phyloP scores from a whole-genome alignment of 2,797 vertebrate genomes.

The Neopelma chrysocephalum region DNA sequence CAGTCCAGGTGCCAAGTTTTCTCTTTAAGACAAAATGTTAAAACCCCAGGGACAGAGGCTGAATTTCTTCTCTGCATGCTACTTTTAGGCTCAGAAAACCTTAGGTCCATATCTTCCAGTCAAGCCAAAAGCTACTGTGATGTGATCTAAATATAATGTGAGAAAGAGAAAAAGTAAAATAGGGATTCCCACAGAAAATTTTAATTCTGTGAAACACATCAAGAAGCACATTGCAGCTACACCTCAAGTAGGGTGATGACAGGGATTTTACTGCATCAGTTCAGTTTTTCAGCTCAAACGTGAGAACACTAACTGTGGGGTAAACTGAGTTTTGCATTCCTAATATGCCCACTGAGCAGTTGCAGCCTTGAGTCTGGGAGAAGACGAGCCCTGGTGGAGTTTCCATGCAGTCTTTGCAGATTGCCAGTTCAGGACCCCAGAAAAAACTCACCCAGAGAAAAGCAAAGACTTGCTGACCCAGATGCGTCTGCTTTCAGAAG shows the following conservation, averaged over 20 bases:
- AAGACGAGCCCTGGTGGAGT: background rate
- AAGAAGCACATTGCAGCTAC: background rate
- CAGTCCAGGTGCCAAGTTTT: constrained; percentile 33
- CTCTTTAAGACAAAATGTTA: background rate
- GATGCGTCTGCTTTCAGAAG: background rate
- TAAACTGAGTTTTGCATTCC: background rate
- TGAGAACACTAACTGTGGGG: background rate
- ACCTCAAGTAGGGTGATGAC: background rate
- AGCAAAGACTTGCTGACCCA: background rate
- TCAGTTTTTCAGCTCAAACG: background rate
- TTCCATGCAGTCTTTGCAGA: background rate
- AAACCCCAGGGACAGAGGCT: background rate
- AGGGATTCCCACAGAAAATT: background rate
- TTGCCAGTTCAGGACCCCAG: background rate
- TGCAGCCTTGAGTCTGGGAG: background rate
- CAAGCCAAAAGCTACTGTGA: background rate
- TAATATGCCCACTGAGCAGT: background rate
- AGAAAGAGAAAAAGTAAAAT: background rate
- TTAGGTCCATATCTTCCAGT: background rate
- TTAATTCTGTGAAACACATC: background rate
- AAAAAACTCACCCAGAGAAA: background rate
- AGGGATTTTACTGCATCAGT: background rate
- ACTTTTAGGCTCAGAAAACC: background rate
- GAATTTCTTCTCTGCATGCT: background rate
- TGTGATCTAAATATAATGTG: background rate